Evolutionary conservation across 2,113 vertebrate genomes (phyloP), one percentile per base, ranked within the genome.

Genomic region (Pipa parva): DNA sequence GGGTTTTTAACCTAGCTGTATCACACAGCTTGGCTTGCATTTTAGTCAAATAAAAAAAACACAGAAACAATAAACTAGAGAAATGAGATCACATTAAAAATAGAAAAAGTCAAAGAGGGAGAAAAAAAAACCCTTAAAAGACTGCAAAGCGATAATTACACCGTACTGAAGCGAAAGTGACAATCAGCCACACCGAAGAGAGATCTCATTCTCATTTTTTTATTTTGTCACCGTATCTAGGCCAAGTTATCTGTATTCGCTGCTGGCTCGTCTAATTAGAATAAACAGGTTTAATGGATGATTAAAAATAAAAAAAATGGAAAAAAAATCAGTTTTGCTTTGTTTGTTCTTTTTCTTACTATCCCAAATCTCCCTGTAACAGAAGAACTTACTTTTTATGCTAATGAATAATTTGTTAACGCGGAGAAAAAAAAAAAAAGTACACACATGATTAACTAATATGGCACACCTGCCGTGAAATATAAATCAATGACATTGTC

Each of bases 401-500:
- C 17, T 13, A 49, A 20, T 31, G 46, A 49, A 28, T 27, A 59
- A 11, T 4, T 2, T 13, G 58, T 39, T 28, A 66, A 46, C 45
- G 21, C n/a, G n/a, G n/a, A n/a, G n/a, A n/a, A n/a, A n/a, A n/a
- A n/a, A 10, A 37, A 42, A 60, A 63, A 52, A 17, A 8, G 10
- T 25, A 39, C 2, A 39, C 2, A 71, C 61, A 63, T 37, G 1
- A 64, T 68, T 60, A 59, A 54, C 55, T 39, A 68, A 58, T 45
- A 33, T 46, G 56, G 58, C 56, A 45, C 17, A 36, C 57, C 36
- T 33, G 33, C n/a, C 29, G 61, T 45, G 26, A 9, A 55, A 59
- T 21, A 67, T 29, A 71, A 63, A 71, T 75, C 57, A 71, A 71
- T 73, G 52, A 71, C 22, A 59, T 39, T 27, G 42, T 67, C 58